These are phyloP conservation scores for Melanargia galathea DNA, from an alignment of 2,888 invertebrate genomes.

Conservation along the genomic window DNA sequence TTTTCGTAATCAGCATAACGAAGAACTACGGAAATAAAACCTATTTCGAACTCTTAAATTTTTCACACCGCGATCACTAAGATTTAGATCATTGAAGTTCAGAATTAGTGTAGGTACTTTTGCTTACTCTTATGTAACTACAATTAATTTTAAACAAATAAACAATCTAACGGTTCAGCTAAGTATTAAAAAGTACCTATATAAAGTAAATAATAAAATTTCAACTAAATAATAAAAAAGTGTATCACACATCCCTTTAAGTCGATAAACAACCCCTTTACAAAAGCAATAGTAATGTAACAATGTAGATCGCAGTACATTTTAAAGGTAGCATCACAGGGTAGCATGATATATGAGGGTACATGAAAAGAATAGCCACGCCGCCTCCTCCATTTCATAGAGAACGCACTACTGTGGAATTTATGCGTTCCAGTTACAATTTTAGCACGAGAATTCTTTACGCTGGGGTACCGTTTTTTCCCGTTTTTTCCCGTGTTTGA, in stretches of 20 bases:
- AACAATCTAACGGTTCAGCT: conserved; percentile 2
- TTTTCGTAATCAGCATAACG: too few relatives aligned
- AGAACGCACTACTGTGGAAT: conserved; percentile 35
- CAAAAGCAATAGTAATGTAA: conserved; percentile 35
- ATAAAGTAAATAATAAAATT: conserved; percentile 22
- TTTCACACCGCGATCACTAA: too few relatives aligned
- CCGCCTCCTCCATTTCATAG: conserved; percentile 35
- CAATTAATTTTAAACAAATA: not conserved
- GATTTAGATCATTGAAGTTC: too few relatives aligned
- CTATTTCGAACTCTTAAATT: too few relatives aligned
- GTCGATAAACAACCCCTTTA: conserved; percentile 28
- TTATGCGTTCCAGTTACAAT: conserved; percentile 40
- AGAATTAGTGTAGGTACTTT: too few relatives aligned
- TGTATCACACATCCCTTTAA: conserved; percentile 13
- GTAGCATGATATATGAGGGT: conserved; percentile 39
- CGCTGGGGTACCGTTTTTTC: conserved; percentile 41
- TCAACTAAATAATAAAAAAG: conserved; percentile 9
- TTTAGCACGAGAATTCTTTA: conserved; percentile 50
- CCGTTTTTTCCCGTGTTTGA: conserved; percentile 26
- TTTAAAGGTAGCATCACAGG: conserved; percentile 35
- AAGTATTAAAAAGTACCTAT: too few relatives aligned
- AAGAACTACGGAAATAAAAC: too few relatives aligned
- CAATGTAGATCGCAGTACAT: conserved; percentile 31
- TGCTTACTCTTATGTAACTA: too few relatives aligned
- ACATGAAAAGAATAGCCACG: conserved; percentile 34